Evolutionary conservation across 2,797 vertebrate species (phyloP).

Genomic region (Sebastes melanostomus): DNA sequence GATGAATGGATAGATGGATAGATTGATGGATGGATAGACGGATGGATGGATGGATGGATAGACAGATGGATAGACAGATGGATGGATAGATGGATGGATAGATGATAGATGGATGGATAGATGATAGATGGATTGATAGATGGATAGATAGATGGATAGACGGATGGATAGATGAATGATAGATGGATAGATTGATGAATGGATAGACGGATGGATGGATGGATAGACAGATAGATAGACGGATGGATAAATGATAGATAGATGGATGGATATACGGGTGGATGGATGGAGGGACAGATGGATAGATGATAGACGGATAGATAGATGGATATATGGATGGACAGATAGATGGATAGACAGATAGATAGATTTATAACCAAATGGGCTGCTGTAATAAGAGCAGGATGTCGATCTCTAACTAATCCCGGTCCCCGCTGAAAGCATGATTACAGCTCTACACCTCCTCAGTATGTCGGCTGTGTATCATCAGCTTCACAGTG

Average conservation of each 20-base stretch:
- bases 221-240: fast-evolving
- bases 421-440: constrained; percentile 31
- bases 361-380: neutral
- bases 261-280: too few relatives aligned
- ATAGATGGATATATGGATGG: neutral
- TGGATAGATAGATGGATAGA: neutral
- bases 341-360: neutral
- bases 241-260: too few relatives aligned
- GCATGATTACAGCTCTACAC: constrained; percentile 50
- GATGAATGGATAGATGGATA: neutral
- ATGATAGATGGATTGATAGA: neutral
- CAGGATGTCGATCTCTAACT: constrained; percentile 12
- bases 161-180: too few relatives aligned
- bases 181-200: neutral
- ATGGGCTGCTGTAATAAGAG: constrained; percentile 9
- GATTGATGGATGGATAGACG: neutral
- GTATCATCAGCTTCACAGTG: constrained; percentile 56
- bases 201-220: neutral
- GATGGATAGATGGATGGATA: neutral
- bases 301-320: neutral
- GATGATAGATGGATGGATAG: neutral
- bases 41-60: fast-evolving
- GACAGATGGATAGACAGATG: fast-evolving
- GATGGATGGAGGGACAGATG: neutral
- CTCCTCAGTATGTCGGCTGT: constrained; percentile 31